Percentiles rank a stretch among this genome's conserved stretches.
phyloP scores from a whole-genome alignment of 2,797 vertebrate genomes.

The Amblyopsis hoosieri region DNA sequence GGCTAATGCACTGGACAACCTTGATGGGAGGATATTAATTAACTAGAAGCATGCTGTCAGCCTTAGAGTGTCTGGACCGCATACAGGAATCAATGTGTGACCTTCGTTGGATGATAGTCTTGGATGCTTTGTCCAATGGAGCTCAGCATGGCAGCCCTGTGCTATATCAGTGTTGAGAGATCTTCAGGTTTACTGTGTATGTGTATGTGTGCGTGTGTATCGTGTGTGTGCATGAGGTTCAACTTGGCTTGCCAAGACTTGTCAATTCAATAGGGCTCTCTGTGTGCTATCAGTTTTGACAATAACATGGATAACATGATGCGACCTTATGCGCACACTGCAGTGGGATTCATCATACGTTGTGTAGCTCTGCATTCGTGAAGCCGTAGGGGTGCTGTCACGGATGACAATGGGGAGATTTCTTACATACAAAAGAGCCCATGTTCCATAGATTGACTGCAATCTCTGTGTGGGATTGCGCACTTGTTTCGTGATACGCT shows the following conservation, averaged over 20 bases:
- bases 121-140: background rate
- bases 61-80: background rate
- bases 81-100: slow-evolving; percentile 18
- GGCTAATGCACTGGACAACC: background rate
- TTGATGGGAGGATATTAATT: slow-evolving; percentile 15
- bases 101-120: background rate
- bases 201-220: background rate
- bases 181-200: background rate
- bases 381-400: background rate
- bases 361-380: background rate
- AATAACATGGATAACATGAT: background rate
- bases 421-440: background rate
- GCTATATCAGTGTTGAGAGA: background rate
- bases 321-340: background rate
- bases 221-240: background rate
- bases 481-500: background rate
- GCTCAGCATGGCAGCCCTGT: background rate
- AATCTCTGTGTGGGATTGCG: background rate
- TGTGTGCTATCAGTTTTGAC: background rate
- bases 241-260: background rate
- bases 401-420: background rate
- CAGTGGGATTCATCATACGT: background rate
- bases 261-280: background rate
- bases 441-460: background rate
- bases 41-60: background rate